phyloP scores from a whole-genome alignment of 2,797 vertebrate species.

The Enteromius unitaeniatus region DNA sequence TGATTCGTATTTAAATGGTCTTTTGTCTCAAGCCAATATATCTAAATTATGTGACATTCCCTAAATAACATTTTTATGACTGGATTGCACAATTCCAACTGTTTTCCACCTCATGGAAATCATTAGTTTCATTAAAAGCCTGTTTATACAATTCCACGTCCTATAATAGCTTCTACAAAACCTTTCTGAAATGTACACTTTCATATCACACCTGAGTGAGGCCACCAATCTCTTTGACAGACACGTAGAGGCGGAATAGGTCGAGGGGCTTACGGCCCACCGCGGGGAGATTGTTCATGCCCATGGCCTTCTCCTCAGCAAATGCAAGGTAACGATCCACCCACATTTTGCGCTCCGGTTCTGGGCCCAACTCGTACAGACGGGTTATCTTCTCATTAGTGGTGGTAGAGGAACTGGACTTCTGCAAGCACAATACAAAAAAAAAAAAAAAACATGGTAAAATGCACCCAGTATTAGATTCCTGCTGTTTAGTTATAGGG shows the following conservation, averaged over 20 bases:
- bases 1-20: background rate
- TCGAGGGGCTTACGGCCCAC: conserved; percentile 98
- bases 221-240: conserved; percentile 97
- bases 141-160: background rate
- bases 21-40: background rate
- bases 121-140: background rate
- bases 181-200: background rate
- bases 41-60: background rate
- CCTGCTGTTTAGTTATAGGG: background rate
- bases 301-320: conserved; percentile 96
- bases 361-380: conserved; percentile 94
- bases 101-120: background rate
- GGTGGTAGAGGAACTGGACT: conserved; percentile 97
- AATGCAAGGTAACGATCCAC: conserved; percentile 96
- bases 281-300: conserved; percentile 96
- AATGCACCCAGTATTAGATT: background rate
- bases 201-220: conserved; percentile 88
- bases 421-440: conserved; percentile 80
- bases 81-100: background rate
- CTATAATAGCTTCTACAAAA: background rate
- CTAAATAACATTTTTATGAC: background rate
- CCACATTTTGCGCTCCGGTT: conserved; percentile 98
- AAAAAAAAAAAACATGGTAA: conserved; percentile 42
- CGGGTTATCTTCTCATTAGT: conserved; percentile 99
- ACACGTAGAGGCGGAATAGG: conserved; percentile 95